phyloP scores from a whole-genome alignment of 2,888 invertebrate species.

The Apodemia zela region DNA sequence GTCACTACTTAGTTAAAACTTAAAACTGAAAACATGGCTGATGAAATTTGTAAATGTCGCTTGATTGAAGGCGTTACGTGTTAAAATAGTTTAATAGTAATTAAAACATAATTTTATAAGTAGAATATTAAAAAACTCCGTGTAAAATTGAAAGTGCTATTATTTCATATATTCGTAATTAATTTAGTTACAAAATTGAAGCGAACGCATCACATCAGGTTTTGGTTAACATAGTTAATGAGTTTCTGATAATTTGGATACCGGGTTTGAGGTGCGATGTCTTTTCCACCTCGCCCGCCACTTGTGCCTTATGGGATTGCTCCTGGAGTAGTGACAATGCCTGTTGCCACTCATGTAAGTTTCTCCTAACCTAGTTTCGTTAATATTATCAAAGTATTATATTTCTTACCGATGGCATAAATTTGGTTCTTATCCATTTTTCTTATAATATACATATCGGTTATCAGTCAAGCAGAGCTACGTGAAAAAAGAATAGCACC shows the following conservation, averaged over 20 bases:
- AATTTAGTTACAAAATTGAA: conserved; percentile 20
- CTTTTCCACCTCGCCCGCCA: conserved; percentile 93
- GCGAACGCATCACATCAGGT: conserved; percentile 32
- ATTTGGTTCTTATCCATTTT: no score
- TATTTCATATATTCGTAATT: background rate
- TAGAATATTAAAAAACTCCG: conserved; percentile 6
- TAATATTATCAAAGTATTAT: background rate
- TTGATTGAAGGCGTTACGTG: background rate
- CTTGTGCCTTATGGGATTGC: conserved; percentile 88
- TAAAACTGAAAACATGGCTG: background rate
- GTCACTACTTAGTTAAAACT: no score
- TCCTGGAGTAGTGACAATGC: conserved; percentile 87
- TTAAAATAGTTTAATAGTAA: conserved; percentile 2
- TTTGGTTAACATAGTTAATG: conserved; percentile 33
- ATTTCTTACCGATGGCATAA: no score
- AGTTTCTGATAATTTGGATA: conserved; percentile 28
- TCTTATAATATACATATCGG: no score
- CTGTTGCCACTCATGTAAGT: conserved; percentile 87
- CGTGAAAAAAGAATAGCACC: no score
- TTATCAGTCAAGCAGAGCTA: no score
- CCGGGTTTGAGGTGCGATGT: conserved; percentile 80
- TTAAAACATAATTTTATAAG: conserved; percentile 18
- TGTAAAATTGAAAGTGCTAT: conserved; percentile 16
- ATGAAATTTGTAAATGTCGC: background rate
- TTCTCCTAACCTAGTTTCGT: conserved; percentile 28